phyloP scores from a whole-genome alignment of 2,797 vertebrate species.

The Oreonectes daqikongensis region DNA sequence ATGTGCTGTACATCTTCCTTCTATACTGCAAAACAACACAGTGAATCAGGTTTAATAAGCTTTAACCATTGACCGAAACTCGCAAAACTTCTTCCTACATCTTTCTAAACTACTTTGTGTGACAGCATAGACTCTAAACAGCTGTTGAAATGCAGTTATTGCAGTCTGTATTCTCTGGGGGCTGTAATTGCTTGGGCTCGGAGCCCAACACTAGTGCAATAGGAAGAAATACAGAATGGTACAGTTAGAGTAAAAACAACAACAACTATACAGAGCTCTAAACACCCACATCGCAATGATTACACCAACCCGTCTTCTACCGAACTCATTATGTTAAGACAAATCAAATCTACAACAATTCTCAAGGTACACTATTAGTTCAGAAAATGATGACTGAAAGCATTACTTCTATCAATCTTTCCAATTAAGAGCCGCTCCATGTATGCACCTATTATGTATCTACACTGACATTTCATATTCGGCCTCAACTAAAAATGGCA shows the following conservation, averaged over 20 bases:
- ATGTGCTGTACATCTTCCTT: conserved; percentile 19
- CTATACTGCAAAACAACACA: neutral
- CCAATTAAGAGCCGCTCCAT: neutral
- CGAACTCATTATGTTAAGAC: conserved; percentile 29
- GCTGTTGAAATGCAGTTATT: conserved; percentile 67
- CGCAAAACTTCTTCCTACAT: conserved; percentile 2
- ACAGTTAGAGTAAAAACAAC: conserved; percentile 16
- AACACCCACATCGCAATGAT: conserved; percentile 50
- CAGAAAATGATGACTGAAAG: conserved; percentile 2
- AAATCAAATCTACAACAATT: conserved; percentile 48
- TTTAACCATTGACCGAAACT: conserved; percentile 8
- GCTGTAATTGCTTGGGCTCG: conserved; percentile 58
- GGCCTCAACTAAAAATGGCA: conserved; percentile 11
- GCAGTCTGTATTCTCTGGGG: neutral
- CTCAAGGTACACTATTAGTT: conserved; percentile 65
- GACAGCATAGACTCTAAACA: conserved; percentile 57
- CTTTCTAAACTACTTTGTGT: neutral
- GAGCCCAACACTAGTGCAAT: conserved; percentile 48
- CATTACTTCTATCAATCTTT: conserved; percentile 32
- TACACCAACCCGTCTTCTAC: conserved; percentile 49
- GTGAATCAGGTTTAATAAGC: conserved; percentile 9
- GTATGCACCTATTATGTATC: conserved; percentile 17
- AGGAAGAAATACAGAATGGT: conserved; percentile 8
- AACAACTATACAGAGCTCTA: conserved; percentile 32
- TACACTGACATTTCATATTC: conserved; percentile 22